phyloP scores from a whole-genome alignment of 2,888 invertebrate species.

The Rhogogaster chlorosoma region DNA sequence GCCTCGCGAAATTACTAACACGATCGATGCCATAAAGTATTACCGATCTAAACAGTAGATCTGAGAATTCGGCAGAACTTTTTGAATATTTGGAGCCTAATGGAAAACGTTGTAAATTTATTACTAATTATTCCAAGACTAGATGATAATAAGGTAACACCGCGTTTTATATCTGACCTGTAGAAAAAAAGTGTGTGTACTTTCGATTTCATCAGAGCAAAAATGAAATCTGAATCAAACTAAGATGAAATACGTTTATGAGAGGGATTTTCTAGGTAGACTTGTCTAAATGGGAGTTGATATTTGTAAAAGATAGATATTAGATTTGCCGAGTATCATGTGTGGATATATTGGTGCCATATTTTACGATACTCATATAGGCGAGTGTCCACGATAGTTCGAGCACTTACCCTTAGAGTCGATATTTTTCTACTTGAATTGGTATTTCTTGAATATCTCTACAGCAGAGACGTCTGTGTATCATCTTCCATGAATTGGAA shows the following conservation, averaged over 20 bases:
- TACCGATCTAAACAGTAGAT: background rate
- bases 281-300: background rate
- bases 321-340: background rate
- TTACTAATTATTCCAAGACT: no score
- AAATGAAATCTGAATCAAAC: background rate
- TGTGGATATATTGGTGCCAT: background rate
- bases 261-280: background rate
- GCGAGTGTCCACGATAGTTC: conserved; percentile 6
- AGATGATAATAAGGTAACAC: no score
- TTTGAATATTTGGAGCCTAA: no score
- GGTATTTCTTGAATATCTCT: background rate
- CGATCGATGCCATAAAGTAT: background rate
- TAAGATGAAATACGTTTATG: background rate
- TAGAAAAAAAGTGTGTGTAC: background rate
- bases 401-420: background rate
- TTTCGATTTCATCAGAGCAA: background rate
- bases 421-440: background rate
- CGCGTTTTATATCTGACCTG: background rate
- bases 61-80: no score
- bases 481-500: background rate
- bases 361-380: background rate
- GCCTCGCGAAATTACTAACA: background rate
- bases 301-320: background rate
- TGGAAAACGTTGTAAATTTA: background rate
- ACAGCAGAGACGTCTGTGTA: background rate